These are phyloP conservation scores for Vireo altiloquus DNA, from an alignment of 2,113 vertebrate genomes.

Conservation along the genomic window DNA sequence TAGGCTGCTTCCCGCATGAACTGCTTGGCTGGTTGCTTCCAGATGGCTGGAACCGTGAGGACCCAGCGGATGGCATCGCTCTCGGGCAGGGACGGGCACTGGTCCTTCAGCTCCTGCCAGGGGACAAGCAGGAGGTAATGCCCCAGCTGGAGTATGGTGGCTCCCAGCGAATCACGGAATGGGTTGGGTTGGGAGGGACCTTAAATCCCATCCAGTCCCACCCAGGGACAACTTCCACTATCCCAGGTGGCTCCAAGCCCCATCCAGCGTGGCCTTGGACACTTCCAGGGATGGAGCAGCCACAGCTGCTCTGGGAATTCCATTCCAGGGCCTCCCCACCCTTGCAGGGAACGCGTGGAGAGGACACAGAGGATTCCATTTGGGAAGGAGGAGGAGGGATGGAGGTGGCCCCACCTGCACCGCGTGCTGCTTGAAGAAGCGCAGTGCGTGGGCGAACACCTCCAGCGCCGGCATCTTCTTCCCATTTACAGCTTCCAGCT, in stretches of 20 bases:
- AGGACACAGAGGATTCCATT: not conserved
- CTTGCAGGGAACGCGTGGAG: fast-evolving
- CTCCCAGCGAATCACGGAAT: fast-evolving
- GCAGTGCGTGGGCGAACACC: constrained; percentile 89
- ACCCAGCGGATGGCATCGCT: constrained; percentile 88
- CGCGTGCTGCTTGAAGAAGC: constrained; percentile 90
- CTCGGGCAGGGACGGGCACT: constrained; percentile 78
- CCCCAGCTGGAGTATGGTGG: not conserved
- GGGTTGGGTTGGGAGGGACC: not conserved
- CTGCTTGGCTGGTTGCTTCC: constrained; percentile 97
- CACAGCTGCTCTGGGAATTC: not conserved
- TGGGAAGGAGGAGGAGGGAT: not conserved
- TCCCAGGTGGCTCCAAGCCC: not conserved
- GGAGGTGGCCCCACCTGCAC: constrained; percentile 78
- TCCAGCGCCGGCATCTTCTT: constrained; percentile 85
- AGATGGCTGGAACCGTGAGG: constrained; percentile 94
- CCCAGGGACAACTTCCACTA: fast-evolving
- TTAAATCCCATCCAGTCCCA: not conserved
- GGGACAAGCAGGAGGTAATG: not conserved
- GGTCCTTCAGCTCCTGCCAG: constrained; percentile 85
- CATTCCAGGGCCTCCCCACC: not conserved
- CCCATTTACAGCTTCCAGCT: constrained; percentile 89
- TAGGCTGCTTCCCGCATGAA: constrained; percentile 97
- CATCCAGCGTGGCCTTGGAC: not conserved
- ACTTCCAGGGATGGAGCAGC: not conserved